Conservation (phyloP, 2,797 vertebrate species). For the Gadopsis marmoratus region DNA sequence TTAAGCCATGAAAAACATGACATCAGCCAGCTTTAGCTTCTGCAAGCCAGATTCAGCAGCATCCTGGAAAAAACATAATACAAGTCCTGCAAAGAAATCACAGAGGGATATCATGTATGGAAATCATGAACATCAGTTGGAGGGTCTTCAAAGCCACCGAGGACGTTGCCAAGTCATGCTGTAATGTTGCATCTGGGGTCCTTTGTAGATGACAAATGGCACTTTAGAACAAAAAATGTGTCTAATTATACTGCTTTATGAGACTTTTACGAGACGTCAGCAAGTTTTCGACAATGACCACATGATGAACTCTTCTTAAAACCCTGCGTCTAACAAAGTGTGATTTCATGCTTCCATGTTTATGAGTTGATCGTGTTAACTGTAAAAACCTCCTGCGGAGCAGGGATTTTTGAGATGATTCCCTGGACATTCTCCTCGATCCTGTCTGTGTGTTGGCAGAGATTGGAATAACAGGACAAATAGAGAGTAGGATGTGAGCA, state of each 20-base stretch:
- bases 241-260: conserved; percentile 41
- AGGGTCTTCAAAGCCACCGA: conserved; percentile 49
- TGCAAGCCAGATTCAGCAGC: conserved; percentile 39
- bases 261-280: conserved; percentile 31
- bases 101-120: conserved; percentile 37
- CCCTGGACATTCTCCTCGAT: conserved; percentile 40
- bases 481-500: conserved; percentile 70
- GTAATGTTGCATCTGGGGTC: conserved; percentile 41
- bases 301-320: conserved; percentile 34
- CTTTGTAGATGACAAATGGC: conserved; percentile 47
- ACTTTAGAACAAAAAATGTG: conserved; percentile 2
- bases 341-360: conserved; percentile 29
- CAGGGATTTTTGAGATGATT: conserved; percentile 30
- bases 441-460: conserved; percentile 56
- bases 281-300: conserved; percentile 16
- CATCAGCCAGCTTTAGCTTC: conserved; percentile 50
- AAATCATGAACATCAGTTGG: conserved; percentile 44
- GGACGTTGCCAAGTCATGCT: conserved; percentile 25
- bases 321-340: not conserved
- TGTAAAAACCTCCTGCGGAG: conserved; percentile 8
- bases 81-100: conserved; percentile 34
- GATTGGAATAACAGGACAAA: conserved; percentile 72
- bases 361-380: conserved; percentile 5
- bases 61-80: conserved; percentile 57
- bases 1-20: conserved; percentile 59